Conservation (phyloP, 2,888 invertebrate genomes). For the Tridacna crocea region DNA sequence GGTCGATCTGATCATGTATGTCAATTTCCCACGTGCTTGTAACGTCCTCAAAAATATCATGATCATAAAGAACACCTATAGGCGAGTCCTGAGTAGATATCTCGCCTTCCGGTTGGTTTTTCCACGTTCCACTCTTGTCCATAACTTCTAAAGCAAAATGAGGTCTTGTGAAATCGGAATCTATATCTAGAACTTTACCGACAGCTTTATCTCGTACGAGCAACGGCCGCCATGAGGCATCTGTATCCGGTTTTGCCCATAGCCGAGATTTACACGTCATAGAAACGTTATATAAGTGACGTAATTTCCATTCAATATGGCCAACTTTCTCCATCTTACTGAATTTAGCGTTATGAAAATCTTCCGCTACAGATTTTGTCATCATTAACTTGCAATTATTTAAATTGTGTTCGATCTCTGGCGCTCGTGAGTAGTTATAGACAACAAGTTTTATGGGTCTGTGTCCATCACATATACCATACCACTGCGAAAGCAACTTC, state of each 20-base stretch:
- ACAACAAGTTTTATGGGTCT: conserved; percentile 79
- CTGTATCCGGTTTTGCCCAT: conserved; percentile 78
- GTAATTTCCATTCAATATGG: conserved; percentile 78
- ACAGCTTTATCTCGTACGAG: conserved; percentile 76
- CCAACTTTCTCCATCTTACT: conserved; percentile 82
- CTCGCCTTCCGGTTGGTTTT: conserved; percentile 68
- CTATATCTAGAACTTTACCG: conserved; percentile 76
- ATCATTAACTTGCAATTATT: conserved; percentile 80
- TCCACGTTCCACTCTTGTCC: conserved; percentile 70
- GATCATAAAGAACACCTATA: conserved; percentile 73
- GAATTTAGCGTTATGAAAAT: conserved; percentile 79
- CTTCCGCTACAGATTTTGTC: conserved; percentile 73
- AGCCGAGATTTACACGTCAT: conserved; percentile 68
- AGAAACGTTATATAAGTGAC: conserved; percentile 73
- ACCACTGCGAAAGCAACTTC: conserved; percentile 78
- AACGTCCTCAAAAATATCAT: conserved; percentile 78
- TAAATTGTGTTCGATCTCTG: conserved; percentile 80
- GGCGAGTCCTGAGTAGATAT: conserved; percentile 65
- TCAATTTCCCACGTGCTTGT: conserved; percentile 79
- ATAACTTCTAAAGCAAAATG: conserved; percentile 74
- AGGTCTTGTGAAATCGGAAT: conserved; percentile 79
- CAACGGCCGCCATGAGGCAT: conserved; percentile 77
- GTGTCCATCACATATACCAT: conserved; percentile 80
- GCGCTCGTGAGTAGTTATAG: conserved; percentile 75
- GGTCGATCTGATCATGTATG: conserved; percentile 80